Percentiles rank a stretch among this genome's conserved stretches.
Evolutionary conservation across 2,797 vertebrate genomes (phyloP).

Genomic region (Salarias fasciatus): DNA sequence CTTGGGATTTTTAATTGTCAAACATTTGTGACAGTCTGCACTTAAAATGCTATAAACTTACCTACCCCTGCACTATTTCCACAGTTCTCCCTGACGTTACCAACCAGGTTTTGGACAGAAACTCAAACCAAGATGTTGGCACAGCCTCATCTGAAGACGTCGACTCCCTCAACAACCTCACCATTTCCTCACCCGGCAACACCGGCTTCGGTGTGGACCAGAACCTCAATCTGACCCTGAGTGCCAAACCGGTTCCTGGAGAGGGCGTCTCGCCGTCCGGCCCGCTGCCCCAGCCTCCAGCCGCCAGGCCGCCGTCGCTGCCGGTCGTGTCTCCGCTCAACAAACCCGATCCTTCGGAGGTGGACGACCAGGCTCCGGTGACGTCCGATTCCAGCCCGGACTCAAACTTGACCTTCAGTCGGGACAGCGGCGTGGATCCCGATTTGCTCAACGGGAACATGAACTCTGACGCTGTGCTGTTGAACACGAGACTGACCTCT

Average conservation of each 20-base stretch:
- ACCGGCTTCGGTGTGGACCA: conserved; percentile 63
- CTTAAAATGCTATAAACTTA: neutral
- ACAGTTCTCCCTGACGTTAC: conserved; percentile 70
- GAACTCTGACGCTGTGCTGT: conserved; percentile 37
- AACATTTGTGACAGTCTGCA: neutral
- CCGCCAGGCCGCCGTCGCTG: conserved; percentile 64
- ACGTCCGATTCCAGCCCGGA: conserved; percentile 70
- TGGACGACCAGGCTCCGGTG: conserved; percentile 70
- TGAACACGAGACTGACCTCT: conserved; percentile 45
- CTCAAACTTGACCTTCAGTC: conserved; percentile 60
- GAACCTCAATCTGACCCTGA: conserved; percentile 72
- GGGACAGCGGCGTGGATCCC: conserved; percentile 74
- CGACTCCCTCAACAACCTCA: conserved; percentile 68
- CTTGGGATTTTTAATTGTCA: neutral
- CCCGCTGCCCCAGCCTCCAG: conserved; percentile 27
- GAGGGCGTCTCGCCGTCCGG: conserved; percentile 26
- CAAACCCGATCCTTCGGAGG: conserved; percentile 61
- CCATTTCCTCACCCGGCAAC: conserved; percentile 21
- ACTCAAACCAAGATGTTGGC: conserved; percentile 63
- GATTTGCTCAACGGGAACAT: conserved; percentile 73
- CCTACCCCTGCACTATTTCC: conserved; percentile 16
- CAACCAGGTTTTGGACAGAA: conserved; percentile 64
- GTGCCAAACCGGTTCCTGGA: conserved; percentile 30
- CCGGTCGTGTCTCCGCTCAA: conserved; percentile 74
- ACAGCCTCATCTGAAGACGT: conserved; percentile 32